Percentiles rank a stretch among this genome's conserved stretches.
These are phyloP conservation scores for Myiagra hebetior DNA, from an alignment of 2,113 vertebrate species.

Conservation along the genomic window DNA sequence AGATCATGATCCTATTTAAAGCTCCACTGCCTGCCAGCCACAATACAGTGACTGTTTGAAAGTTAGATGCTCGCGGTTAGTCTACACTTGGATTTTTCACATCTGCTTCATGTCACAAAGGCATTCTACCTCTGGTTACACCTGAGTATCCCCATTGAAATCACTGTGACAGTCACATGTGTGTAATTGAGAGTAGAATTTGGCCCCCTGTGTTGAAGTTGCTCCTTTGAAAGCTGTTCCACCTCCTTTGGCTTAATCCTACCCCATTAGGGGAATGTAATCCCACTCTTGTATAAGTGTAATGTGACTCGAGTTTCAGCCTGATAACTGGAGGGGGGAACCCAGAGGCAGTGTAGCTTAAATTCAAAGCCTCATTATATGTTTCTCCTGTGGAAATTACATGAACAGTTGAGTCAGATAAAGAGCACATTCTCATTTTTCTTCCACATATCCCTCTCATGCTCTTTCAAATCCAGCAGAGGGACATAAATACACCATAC, in stretches of 20 bases:
- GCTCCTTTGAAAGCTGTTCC: conserved; percentile 56
- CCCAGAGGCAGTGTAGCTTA: conserved; percentile 20
- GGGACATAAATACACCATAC: neutral
- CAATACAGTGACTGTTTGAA: neutral
- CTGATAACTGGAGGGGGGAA: conserved; percentile 6
- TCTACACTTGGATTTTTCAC: neutral
- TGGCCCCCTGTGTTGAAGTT: conserved; percentile 55
- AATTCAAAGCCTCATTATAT: conserved; percentile 51
- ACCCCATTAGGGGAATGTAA: conserved; percentile 44
- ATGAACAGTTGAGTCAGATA: conserved; percentile 50
- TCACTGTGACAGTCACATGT: conserved; percentile 23
- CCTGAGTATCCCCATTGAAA: conserved; percentile 43
- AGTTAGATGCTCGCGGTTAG: neutral
- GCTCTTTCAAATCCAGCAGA: neutral
- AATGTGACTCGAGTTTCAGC: conserved; percentile 40
- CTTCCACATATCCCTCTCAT: neutral
- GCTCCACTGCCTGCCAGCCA: neutral
- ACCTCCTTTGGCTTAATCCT: conserved; percentile 57
- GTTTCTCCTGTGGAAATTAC: conserved; percentile 44
- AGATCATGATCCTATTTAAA: neutral
- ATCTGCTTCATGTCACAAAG: conserved; percentile 18
- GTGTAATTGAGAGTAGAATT: conserved; percentile 63
- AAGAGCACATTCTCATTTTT: conserved; percentile 47
- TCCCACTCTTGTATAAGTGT: conserved; percentile 54
- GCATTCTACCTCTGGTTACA: conserved; percentile 1